Base-by-base conservation (phyloP, 2,888 invertebrate species). In the Polymixis flavicincta region DNA sequence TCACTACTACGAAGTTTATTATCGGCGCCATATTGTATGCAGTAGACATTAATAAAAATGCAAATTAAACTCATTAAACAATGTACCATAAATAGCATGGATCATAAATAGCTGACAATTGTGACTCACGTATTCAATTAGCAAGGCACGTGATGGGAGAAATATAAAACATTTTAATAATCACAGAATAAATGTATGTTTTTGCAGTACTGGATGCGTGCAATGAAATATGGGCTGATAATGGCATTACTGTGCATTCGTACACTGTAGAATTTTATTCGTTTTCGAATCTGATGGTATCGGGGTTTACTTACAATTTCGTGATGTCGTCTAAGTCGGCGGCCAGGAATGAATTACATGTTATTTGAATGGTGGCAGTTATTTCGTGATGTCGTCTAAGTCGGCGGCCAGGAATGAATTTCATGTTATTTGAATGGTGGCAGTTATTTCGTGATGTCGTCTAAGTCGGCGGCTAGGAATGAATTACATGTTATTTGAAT, bases 91-190 rank as follows among this genome's bases (percentile, higher is more conserved):
- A n/a, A n/a, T n/a, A n/a, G n/a, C 83, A 86, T 79, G 84, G 83
- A 82, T 89, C 85, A 87, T 92, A 92, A 93, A 91, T 89, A 89
- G 88, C 90, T 89, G 88, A 89, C 90, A 90, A 92, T 90, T 89
- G 87, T 88, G 78, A 84, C 88, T 92, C 93, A 92, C 92, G 93
- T 93, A 91, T 92, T 92, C 91, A 92, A 93, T 94, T 91, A 92
- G 83, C 74, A 76, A 74, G 70, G 86, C 50, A 91, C 90, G 90
- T 91, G 90, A 89, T 89, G 78, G 85, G 74, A 89, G 88, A 80
- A 78, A 80, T 78, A 87, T 78, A 75, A 74, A 90, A 71, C 81
- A 82, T 84, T 87, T 88, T 87, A 88, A 82, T 82, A 77, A 82
- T 78, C 70, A 76, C 73, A 68, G 67, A 75, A 78, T 68, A 73